These are phyloP conservation scores for Ariopsis seemanni DNA, from an alignment of 2,113 vertebrate genomes.

Conservation along the genomic window DNA sequence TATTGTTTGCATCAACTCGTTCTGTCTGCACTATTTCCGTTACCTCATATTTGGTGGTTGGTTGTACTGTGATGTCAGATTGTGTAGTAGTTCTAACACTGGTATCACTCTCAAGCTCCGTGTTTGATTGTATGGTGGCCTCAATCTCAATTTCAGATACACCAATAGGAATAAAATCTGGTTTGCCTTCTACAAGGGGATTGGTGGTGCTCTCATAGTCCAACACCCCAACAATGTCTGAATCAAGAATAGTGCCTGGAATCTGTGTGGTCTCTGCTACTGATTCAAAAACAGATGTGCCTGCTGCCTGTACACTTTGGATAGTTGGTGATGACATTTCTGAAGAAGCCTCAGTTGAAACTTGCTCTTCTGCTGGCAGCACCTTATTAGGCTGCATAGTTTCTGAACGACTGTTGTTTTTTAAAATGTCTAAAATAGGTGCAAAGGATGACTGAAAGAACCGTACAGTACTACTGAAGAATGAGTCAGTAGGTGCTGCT, in stretches of 20 bases:
- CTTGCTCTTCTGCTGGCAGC: neutral
- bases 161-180: neutral
- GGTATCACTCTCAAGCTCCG: slow-evolving; percentile 36
- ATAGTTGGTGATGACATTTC: slow-evolving; percentile 4
- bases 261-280: neutral
- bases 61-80: neutral
- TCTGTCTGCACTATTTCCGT: neutral
- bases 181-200: slow-evolving; percentile 1
- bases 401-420: slow-evolving; percentile 4
- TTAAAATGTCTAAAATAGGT: slow-evolving; percentile 9
- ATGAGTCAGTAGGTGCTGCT: neutral
- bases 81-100: slow-evolving; percentile 23
- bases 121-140: slow-evolving; percentile 7
- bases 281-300: neutral
- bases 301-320: slow-evolving; percentile 2
- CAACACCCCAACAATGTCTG: neutral
- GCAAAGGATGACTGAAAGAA: slow-evolving; percentile 7
- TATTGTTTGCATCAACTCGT: neutral
- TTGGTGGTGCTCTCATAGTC: slow-evolving; percentile 5
- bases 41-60: neutral
- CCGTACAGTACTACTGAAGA: slow-evolving; percentile 6
- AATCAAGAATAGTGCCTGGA: neutral
- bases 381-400: neutral
- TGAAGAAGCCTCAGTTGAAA: neutral
- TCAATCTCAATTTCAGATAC: slow-evolving; percentile 1